Conservation (phyloP, 2,888 invertebrate genomes). For the Megalurothrips usitatus region DNA sequence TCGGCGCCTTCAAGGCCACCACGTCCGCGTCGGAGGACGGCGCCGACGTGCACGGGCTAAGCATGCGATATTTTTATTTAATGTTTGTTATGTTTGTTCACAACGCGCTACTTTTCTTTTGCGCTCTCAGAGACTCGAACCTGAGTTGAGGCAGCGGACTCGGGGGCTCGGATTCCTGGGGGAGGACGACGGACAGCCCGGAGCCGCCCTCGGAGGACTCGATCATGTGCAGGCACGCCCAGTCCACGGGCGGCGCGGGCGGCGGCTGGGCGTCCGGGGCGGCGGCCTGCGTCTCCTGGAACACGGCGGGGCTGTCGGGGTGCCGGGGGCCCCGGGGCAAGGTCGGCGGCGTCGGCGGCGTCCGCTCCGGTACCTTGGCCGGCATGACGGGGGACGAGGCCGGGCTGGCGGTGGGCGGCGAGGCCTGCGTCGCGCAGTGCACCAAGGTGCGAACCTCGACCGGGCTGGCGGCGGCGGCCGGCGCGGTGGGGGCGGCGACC, state of each 20-base stretch:
- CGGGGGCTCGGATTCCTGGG: background rate
- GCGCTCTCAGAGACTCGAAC: too few relatives aligned
- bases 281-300: background rate
- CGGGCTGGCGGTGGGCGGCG: background rate
- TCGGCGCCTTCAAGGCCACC: background rate
- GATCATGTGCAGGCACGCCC: background rate
- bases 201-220: background rate
- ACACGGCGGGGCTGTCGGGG: too few relatives aligned
- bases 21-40: background rate
- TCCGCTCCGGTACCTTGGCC: background rate
- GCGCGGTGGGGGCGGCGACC: background rate
- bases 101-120: too few relatives aligned
- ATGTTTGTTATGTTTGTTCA: too few relatives aligned
- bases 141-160: background rate
- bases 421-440: conserved; percentile 3
- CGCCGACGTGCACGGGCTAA: background rate
- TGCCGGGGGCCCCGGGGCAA: too few relatives aligned
- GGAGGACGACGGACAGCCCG: background rate
- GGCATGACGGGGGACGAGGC: background rate
- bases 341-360: too few relatives aligned
- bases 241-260: background rate
- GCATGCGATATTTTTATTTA: too few relatives aligned
- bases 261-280: too few relatives aligned
- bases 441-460: background rate
- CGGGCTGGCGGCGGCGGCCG: background rate